phyloP scores from a whole-genome alignment of 2,888 invertebrate genomes.

The Trilocha varians region DNA sequence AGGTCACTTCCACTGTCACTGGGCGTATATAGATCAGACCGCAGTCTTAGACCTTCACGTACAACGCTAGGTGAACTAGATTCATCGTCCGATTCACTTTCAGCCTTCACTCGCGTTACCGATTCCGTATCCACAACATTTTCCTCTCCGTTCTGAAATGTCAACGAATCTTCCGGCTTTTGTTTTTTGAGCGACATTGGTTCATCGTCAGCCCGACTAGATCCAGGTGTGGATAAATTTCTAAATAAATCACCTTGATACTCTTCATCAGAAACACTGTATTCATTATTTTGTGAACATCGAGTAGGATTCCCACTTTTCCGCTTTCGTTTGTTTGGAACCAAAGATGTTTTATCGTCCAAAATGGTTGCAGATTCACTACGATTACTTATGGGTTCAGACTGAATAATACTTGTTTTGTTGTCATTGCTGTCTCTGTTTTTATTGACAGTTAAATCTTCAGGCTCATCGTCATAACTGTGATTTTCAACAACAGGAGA shows the following conservation, averaged over 20 bases:
- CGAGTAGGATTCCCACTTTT: slow-evolving; percentile 88
- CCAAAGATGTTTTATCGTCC: slow-evolving; percentile 61
- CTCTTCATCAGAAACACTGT: slow-evolving; percentile 63
- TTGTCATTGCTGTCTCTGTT: slow-evolving; percentile 76
- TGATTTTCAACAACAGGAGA: slow-evolving; percentile 44
- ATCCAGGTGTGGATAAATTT: slow-evolving; percentile 53
- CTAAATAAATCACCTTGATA: slow-evolving; percentile 59
- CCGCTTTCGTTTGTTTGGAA: slow-evolving; percentile 82
- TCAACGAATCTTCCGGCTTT: slow-evolving; percentile 56
- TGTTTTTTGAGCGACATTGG: slow-evolving; percentile 65
- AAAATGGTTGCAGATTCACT: slow-evolving; percentile 41
- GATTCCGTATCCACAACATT: slow-evolving; percentile 54
- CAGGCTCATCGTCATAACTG: slow-evolving; percentile 74
- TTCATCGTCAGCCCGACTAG: slow-evolving; percentile 54
- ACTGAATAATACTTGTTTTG: slow-evolving; percentile 54
- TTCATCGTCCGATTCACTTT: slow-evolving; percentile 68
- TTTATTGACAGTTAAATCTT: slow-evolving; percentile 79
- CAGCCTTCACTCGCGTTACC: slow-evolving; percentile 56
- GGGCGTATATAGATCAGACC: slow-evolving; percentile 65
- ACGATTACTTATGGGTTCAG: slow-evolving; percentile 31
- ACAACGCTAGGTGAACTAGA: slow-evolving; percentile 65
- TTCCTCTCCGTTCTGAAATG: slow-evolving; percentile 63
- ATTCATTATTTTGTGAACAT: slow-evolving; percentile 75
- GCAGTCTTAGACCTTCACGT: slow-evolving; percentile 59
- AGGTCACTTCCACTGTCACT: slow-evolving; percentile 66